Conservation (phyloP, 1,140 invertebrate genomes). For the Drepana arcuata region DNA sequence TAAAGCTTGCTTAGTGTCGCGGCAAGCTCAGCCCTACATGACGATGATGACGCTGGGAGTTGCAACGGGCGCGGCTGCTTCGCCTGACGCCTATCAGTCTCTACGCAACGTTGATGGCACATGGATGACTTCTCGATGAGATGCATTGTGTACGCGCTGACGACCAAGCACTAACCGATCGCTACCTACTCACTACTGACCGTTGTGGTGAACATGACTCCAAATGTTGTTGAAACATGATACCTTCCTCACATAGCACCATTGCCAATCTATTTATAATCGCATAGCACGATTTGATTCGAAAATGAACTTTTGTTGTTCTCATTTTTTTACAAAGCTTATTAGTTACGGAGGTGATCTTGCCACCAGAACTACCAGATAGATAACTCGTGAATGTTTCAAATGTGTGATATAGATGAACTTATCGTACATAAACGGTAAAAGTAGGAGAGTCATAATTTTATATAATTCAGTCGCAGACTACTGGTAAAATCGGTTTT, state of each 20-base stretch:
- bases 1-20: constrained; percentile 43
- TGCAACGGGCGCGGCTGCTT: not conserved
- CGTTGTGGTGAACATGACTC: constrained; percentile 39
- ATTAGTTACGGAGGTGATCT: constrained; percentile 39
- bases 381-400: constrained; percentile 33
- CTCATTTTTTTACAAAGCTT: constrained; percentile 43
- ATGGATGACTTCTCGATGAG: constrained; percentile 50
- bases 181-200: constrained; percentile 38
- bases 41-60: constrained; percentile 26
- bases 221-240: constrained; percentile 26
- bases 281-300: too few relatives aligned
- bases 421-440: constrained; percentile 47
- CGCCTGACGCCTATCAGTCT: too few relatives aligned
- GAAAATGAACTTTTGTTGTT: constrained; percentile 32
- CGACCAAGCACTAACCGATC: constrained; percentile 44
- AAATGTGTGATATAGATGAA: constrained; percentile 37
- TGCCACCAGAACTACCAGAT: constrained; percentile 37
- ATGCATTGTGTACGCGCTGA: constrained; percentile 29
- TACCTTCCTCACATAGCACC: constrained; percentile 51
- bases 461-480: constrained; percentile 68
- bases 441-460: constrained; percentile 48
- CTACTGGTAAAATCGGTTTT: constrained; percentile 56
- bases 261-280: constrained; percentile 47
- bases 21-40: constrained; percentile 54
- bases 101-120: constrained; percentile 48